These are phyloP conservation scores for Anastrepha ludens DNA, from an alignment of 1,140 invertebrate genomes.

Conservation along the genomic window DNA sequence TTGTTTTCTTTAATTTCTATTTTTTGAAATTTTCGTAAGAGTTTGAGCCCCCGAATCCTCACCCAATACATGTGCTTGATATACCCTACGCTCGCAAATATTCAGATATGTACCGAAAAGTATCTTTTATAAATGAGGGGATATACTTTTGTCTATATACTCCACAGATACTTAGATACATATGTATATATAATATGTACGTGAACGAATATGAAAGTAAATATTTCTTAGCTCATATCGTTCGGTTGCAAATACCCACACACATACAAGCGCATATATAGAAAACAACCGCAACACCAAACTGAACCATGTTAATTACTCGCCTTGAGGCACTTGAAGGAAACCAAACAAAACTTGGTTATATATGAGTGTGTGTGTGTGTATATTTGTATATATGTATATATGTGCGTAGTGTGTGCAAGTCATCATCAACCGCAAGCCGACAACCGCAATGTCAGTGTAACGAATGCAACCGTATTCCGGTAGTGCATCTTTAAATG, in stretches of 20 bases:
- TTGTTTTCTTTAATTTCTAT: too few species aligned
- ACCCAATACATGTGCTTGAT: too few species aligned
- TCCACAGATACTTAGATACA: too few species aligned
- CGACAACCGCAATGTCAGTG: slow-evolving; percentile 42
- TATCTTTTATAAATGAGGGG: not conserved
- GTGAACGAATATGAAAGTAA: not conserved
- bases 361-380: not conserved
- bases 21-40: too few species aligned
- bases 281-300: slow-evolving; percentile 48
- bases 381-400: not conserved
- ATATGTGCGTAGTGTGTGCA: not conserved
- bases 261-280: not conserved
- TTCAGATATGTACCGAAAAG: not conserved
- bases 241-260: not conserved
- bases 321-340: slow-evolving; percentile 55
- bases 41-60: too few species aligned
- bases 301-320: slow-evolving; percentile 59
- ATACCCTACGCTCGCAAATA: too few species aligned
- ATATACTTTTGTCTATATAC: too few species aligned
- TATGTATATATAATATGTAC: too few species aligned
- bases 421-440: not conserved
- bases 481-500: not conserved
- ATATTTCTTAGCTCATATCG: not conserved
- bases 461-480: slow-evolving; percentile 1
- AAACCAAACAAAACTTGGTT: slow-evolving; percentile 51